Base-by-base conservation (phyloP, 2,888 invertebrate species). In the Aleiodes leptofemur region DNA sequence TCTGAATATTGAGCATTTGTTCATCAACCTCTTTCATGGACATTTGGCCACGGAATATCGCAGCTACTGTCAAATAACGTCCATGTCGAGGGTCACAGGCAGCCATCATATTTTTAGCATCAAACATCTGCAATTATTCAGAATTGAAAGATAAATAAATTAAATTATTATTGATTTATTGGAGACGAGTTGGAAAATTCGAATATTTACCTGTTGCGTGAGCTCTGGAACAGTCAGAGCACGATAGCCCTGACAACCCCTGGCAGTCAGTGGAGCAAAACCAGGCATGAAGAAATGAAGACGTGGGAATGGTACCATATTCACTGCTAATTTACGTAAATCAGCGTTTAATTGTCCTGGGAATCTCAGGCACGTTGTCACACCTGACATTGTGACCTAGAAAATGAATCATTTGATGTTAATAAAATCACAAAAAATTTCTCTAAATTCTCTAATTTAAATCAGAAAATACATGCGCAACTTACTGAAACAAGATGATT, bases 281-380 rank as follows among this genome's bases (percentile, higher is more conserved):
- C 94, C 96, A 73, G 96, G 96, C 91, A 97, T 96, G 89, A 97
- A 96, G 92, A 97, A 96, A 87, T 96, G 96, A 64, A 96, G 91
- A 81, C 96, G 94, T 76, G 97, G 97, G 90, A 97, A 97, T 16
- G 97, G 97, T n/a, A 97, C 96, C 97, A 98, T 98, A 92, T 98
- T 98, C 74, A 98, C 97, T 57, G 97, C 96, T 84, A 97, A 91
- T 90, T 98, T 96, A 82, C 98, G 92, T 80, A 98, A 91, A 90
- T 98, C 98, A 56, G 97, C 97, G 90, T 97, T 98, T 83, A 98
- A 90, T 90, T 98, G 97, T 81, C 97, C 98, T 9, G 97, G 98
- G 92, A 98, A 98, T 81, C 95, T 91, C 71, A 96, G 91, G 90
- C 97, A 97, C 76, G 97, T 97, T 69, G 96, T 97, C 7, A 97